A percentile compares a stretch with the other conserved stretches of the same genome.
Evolutionary conservation across 2,113 vertebrate genomes (phyloP).

Genomic region (Pongo pygmaeus): DNA sequence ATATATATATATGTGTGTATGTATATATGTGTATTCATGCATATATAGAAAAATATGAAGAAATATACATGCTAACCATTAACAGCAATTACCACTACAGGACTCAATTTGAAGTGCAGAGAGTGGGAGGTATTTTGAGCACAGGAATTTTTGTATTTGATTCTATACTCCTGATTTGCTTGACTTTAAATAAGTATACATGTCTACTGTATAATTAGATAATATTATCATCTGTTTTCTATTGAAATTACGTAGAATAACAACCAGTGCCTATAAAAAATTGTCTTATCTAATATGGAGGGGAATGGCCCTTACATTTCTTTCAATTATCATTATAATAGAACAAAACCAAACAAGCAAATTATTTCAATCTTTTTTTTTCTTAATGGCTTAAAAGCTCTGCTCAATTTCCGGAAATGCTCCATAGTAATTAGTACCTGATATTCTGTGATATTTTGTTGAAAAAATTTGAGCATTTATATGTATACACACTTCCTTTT

Average conservation of each 20-base stretch:
- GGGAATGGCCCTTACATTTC: background rate
- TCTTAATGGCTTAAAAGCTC: background rate
- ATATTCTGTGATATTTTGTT: background rate
- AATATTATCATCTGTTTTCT: background rate
- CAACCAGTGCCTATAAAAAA: background rate
- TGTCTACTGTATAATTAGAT: background rate
- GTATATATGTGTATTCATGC: background rate
- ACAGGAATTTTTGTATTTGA: background rate
- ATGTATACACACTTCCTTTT: background rate
- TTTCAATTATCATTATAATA: background rate
- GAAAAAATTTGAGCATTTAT: background rate
- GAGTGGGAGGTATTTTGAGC: background rate
- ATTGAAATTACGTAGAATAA: background rate
- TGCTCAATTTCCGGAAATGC: background rate
- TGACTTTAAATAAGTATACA: background rate
- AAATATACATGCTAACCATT: background rate
- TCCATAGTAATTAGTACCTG: background rate
- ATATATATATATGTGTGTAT: background rate
- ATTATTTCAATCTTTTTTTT: background rate
- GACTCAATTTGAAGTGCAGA: background rate
- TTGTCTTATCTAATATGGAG: background rate
- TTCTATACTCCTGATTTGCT: background rate
- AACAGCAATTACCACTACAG: background rate
- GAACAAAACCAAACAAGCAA: background rate
- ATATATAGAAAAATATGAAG: background rate